Evolutionary conservation across 2,888 invertebrate genomes (phyloP).

Genomic region (Pyralis farinalis): DNA sequence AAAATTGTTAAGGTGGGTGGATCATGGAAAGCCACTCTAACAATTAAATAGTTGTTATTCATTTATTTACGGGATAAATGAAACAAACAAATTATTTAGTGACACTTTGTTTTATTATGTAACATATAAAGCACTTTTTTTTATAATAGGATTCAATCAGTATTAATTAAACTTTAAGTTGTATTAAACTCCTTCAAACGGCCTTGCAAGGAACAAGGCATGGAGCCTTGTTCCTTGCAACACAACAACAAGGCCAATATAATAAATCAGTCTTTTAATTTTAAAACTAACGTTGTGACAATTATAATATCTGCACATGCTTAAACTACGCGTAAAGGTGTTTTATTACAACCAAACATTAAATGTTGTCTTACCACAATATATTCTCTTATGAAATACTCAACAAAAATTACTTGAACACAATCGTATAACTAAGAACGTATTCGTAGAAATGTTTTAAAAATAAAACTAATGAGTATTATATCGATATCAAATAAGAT

Average conservation of each 20-base stretch:
- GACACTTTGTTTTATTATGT: conserved; percentile 20
- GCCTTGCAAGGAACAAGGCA: conserved; percentile 23
- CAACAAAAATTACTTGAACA: conserved; percentile 10
- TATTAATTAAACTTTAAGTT: conserved; percentile 21
- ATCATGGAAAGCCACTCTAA: conserved; percentile 20
- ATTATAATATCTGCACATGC: conserved; percentile 12
- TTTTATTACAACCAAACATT: conserved; percentile 10
- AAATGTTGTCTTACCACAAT: conserved; percentile 12
- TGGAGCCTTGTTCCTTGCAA: too few relatives aligned
- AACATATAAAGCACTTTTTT: conserved; percentile 18
- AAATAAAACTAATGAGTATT: background rate
- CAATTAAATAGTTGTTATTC: conserved; percentile 18
- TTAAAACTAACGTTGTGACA: conserved; percentile 17
- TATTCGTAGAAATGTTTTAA: background rate
- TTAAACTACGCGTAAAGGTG: conserved; percentile 14
- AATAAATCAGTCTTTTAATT: conserved; percentile 19
- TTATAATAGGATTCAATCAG: conserved; percentile 9
- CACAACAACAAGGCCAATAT: conserved; percentile 21
- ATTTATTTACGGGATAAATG: conserved; percentile 21
- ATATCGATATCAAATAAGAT: conserved; percentile 8
- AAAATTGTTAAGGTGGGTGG: too few relatives aligned
- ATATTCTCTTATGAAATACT: conserved; percentile 10
- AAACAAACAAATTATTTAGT: conserved; percentile 8
- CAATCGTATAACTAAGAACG: background rate
- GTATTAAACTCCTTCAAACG: conserved; percentile 21